Percentiles rank a stretch among this genome's conserved stretches.
Conservation (phyloP, 1,140 invertebrate species). For the Stratiolaelaps scimitus region DNA sequence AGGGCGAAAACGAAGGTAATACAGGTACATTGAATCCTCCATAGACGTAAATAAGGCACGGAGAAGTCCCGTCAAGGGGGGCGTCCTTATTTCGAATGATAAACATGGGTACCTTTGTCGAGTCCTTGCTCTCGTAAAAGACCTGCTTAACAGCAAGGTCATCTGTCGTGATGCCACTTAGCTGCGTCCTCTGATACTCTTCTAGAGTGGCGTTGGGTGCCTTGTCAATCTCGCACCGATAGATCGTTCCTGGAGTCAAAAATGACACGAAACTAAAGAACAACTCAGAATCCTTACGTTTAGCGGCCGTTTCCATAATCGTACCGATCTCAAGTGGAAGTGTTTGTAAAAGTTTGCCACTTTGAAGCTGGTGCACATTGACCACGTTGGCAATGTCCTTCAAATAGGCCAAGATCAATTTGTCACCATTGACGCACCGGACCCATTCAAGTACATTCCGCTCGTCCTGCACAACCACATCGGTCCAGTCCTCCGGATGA, state of each 20-base stretch:
- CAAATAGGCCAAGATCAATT: slow-evolving; percentile 79
- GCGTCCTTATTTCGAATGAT: slow-evolving; percentile 68
- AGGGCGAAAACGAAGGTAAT: slow-evolving; percentile 68
- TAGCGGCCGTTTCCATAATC: slow-evolving; percentile 65
- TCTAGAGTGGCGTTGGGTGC: background rate
- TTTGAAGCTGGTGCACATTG: slow-evolving; percentile 61
- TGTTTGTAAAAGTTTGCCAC: slow-evolving; percentile 55
- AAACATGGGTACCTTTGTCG: slow-evolving; percentile 94
- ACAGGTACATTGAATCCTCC: slow-evolving; percentile 91
- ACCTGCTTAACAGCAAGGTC: slow-evolving; percentile 68
- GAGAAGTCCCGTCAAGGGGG: slow-evolving; percentile 53
- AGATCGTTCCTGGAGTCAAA: slow-evolving; percentile 77
- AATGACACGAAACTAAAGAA: slow-evolving; percentile 92
- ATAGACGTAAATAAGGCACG: slow-evolving; percentile 83
- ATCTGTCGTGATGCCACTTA: slow-evolving; percentile 39
- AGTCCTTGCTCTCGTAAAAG: slow-evolving; percentile 89
- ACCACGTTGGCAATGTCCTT: slow-evolving; percentile 79
- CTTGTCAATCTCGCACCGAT: slow-evolving; percentile 53
- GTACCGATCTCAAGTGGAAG: slow-evolving; percentile 76
- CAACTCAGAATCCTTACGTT: slow-evolving; percentile 70
- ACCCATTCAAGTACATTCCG: slow-evolving; percentile 81
- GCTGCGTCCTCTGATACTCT: background rate
- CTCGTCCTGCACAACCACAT: slow-evolving; percentile 67
- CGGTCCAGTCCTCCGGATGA: slow-evolving; percentile 59
- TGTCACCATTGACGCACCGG: slow-evolving; percentile 63